A percentile compares a stretch with the other conserved stretches of the same genome.
These are phyloP conservation scores for Carettochelys insculpta DNA, from an alignment of 2,113 vertebrate species.

Conservation along the genomic window DNA sequence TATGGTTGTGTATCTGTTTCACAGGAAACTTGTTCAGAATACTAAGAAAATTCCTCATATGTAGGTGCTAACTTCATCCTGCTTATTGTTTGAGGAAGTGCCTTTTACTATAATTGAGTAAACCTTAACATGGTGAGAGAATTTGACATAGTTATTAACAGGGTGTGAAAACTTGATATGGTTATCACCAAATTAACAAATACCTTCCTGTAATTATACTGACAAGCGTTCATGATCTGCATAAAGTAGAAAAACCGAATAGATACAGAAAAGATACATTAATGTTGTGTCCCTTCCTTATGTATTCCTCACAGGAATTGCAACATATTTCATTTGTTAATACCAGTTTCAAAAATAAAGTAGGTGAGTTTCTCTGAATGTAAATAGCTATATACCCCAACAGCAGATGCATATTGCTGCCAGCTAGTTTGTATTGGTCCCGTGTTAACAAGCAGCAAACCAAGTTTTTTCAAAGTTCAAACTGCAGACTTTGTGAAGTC, in stretches of 20 bases:
- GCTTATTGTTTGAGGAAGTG: neutral
- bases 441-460: neutral
- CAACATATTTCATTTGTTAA: rapidly evolving
- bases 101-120: neutral
- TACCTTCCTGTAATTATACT: neutral
- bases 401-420: rapidly evolving
- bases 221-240: neutral
- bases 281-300: neutral
- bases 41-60: neutral
- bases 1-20: too few relatives aligned
- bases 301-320: too few relatives aligned
- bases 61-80: neutral
- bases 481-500: neutral
- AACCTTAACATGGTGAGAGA: neutral
- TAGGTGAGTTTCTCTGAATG: neutral
- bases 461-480: neutral
- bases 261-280: neutral
- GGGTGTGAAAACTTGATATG: too few relatives aligned
- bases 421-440: neutral
- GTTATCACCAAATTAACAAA: neutral
- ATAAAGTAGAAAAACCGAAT: neutral
- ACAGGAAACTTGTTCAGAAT: neutral
- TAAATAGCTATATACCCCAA: neutral
- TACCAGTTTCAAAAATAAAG: neutral
- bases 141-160: neutral